Conservation (phyloP, 1,140 invertebrate genomes). For the Meloidogyne chitwoodi region DNA sequence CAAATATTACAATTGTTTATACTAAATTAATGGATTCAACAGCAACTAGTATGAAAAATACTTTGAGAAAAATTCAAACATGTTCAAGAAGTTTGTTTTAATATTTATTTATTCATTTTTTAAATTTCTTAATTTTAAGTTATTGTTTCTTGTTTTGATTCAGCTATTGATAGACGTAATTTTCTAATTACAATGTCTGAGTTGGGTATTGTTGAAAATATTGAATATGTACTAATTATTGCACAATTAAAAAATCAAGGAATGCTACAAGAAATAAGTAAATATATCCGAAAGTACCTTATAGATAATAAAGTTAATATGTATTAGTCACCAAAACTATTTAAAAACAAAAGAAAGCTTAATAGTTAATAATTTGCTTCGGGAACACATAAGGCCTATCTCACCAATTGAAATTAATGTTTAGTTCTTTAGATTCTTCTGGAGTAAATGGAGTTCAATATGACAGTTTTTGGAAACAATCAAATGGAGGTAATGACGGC, state of each 20-base stretch:
- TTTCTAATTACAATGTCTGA: constrained; percentile 34
- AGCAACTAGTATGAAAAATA: constrained; percentile 17
- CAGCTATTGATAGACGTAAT: constrained; percentile 27
- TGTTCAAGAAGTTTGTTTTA: constrained; percentile 16
- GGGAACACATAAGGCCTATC: no score
- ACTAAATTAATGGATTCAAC: constrained; percentile 3
- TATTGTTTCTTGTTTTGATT: constrained; percentile 38
- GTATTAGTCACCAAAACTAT: no score
- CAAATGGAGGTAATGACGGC: constrained; percentile 25
- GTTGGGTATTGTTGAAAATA: constrained; percentile 17
- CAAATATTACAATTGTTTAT: constrained; percentile 10
- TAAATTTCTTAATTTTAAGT: not conserved
- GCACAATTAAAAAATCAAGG: constrained; percentile 33
- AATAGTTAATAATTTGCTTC: no score
- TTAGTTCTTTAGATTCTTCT: not conserved
- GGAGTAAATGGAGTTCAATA: constrained; percentile 11
- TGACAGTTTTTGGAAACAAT: constrained; percentile 24
- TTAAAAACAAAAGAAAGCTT: no score
- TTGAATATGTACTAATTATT: constrained; percentile 42
- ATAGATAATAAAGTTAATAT: no score
- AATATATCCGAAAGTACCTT: no score
- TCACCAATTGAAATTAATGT: no score
- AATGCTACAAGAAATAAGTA: constrained; percentile 31
- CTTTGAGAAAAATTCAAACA: constrained; percentile 5
- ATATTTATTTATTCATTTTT: not conserved